These are phyloP conservation scores for Scaptomyza reducta DNA, from an alignment of 2,888 invertebrate genomes.

Conservation along the genomic window DNA sequence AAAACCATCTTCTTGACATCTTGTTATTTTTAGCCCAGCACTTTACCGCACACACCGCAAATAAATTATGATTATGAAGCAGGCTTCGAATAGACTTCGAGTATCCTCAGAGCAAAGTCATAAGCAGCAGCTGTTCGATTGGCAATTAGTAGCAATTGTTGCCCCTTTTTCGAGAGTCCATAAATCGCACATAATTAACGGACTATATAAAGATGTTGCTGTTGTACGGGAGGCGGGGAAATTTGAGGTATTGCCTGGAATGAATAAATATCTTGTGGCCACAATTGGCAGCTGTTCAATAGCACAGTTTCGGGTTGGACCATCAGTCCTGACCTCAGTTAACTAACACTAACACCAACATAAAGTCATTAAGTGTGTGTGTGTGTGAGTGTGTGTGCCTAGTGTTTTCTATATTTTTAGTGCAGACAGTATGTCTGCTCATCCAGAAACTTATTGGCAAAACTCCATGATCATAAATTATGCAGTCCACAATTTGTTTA, in stretches of 20 bases:
- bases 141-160: conserved; percentile 52
- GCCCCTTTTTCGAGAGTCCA: conserved; percentile 17
- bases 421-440: conserved; percentile 68
- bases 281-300: conserved; percentile 79
- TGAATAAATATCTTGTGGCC: conserved; percentile 46
- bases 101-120: conserved; percentile 13
- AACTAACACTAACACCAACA: conserved; percentile 42
- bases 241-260: conserved; percentile 47
- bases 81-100: conserved; percentile 14
- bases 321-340: conserved; percentile 68
- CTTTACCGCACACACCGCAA: conserved; percentile 8
- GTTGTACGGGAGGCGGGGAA: neutral
- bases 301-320: conserved; percentile 45
- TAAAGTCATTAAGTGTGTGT: conserved; percentile 54
- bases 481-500: conserved; percentile 74
- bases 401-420: conserved; percentile 8
- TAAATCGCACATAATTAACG: conserved; percentile 62
- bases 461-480: conserved; percentile 84
- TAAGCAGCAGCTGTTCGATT: conserved; percentile 40
- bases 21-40: conserved; percentile 37
- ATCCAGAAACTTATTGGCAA: conserved; percentile 81
- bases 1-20: conserved; percentile 31
- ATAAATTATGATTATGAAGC: conserved; percentile 2
- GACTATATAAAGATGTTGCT: conserved; percentile 6
- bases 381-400: conserved; percentile 5